Evolutionary conservation across 2,888 invertebrate genomes (phyloP).

Genomic region (Sesamia inferens): DNA sequence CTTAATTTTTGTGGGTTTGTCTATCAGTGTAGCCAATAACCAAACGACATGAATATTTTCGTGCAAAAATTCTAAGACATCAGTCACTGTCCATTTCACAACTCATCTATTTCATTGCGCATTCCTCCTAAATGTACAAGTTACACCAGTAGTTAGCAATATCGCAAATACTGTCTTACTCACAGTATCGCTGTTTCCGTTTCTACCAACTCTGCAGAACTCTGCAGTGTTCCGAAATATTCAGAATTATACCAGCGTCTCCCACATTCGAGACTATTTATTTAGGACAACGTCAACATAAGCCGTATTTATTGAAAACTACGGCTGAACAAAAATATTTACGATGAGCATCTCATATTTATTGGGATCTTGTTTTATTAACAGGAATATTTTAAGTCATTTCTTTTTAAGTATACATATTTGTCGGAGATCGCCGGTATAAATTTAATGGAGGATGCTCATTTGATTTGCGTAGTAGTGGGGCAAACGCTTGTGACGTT

Average conservation of each 20-base stretch:
- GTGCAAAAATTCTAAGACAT: too few species aligned
- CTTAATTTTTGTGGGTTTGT: too few species aligned
- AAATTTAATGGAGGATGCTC: too few species aligned
- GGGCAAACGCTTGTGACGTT: too few species aligned
- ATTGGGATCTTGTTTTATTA: background rate
- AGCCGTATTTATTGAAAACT: conserved; percentile 36
- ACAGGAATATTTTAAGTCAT: background rate
- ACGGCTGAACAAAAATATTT: conserved; percentile 16
- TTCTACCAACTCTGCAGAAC: background rate
- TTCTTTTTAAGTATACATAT: background rate
- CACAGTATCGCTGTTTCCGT: background rate
- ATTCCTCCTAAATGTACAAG: background rate
- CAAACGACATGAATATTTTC: too few species aligned
- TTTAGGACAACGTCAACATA: conserved; percentile 24
- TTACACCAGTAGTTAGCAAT: background rate
- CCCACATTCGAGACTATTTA: conserved; percentile 17
- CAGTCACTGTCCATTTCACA: too few species aligned
- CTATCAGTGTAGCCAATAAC: too few species aligned
- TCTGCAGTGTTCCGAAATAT: background rate
- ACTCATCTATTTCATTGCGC: too few species aligned
- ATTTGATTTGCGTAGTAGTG: too few species aligned
- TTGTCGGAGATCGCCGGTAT: too few species aligned
- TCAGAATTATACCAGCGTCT: background rate
- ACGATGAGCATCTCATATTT: background rate
- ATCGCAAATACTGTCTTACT: background rate